phyloP scores from a whole-genome alignment of 30 jellyfish, hydroid and myxozoan genomes.

The Sanderia malayensis region DNA sequence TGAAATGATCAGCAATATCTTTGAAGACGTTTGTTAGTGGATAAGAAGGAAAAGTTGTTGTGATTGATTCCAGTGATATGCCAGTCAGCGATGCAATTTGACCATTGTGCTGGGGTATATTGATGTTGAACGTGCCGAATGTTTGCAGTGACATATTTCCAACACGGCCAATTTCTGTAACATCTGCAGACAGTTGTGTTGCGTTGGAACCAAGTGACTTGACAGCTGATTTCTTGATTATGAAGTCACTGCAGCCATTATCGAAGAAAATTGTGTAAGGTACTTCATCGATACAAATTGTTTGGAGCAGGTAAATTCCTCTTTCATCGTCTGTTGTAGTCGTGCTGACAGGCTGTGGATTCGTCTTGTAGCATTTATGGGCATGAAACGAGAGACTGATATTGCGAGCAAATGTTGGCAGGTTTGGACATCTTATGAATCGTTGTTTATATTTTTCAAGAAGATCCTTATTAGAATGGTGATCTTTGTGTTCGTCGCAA shows the following conservation, averaged over 20 bases:
- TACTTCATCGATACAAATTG: slow-evolving; percentile 5
- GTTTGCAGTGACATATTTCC: too few species aligned
- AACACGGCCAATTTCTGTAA: slow-evolving; percentile 8
- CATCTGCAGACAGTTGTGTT: background rate
- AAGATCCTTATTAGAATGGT: slow-evolving; percentile 7
- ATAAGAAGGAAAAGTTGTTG: background rate
- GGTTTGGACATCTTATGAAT: slow-evolving; percentile 1
- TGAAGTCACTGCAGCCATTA: background rate
- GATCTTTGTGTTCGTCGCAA: slow-evolving; percentile 26
- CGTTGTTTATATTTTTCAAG: slow-evolving; percentile 6
- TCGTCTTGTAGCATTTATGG: background rate
- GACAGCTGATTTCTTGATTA: slow-evolving; percentile 14
- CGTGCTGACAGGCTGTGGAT: background rate
- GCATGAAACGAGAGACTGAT: background rate
- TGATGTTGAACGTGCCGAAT: background rate
- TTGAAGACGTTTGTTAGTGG: background rate
- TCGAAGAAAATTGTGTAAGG: background rate
- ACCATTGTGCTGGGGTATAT: background rate
- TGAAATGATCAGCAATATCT: background rate
- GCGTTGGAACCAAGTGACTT: slow-evolving; percentile 10
- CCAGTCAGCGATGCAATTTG: slow-evolving; percentile 7
- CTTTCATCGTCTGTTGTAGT: background rate
- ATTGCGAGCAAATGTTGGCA: slow-evolving; percentile 7
- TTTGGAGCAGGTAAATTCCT: slow-evolving; percentile 27
- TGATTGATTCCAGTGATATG: slow-evolving; percentile 21